Evolutionary conservation across 1,140 invertebrate genomes (phyloP).

Genomic region (Neodiprion pinetum): DNA sequence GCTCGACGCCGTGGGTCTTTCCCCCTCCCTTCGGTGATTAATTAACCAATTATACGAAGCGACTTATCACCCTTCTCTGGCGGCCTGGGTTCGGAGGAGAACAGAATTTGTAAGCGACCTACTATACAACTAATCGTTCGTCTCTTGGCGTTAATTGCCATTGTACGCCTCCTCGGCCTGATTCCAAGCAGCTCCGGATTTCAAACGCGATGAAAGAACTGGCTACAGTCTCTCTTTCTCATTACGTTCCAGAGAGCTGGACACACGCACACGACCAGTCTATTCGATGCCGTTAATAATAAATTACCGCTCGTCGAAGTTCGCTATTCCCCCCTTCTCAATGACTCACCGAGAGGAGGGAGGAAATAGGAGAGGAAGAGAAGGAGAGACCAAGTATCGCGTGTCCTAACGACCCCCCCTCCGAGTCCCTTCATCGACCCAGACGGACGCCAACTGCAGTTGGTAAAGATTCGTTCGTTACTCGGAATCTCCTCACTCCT

Average conservation of each 20-base stretch:
- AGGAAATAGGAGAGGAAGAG: too few relatives aligned
- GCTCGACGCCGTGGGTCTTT: neutral
- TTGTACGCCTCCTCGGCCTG: neutral
- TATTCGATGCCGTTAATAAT: too few relatives aligned
- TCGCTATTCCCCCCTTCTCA: too few relatives aligned
- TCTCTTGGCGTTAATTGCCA: constrained; percentile 3
- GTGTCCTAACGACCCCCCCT: neutral
- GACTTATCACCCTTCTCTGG: neutral
- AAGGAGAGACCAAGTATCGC: neutral
- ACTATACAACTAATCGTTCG: constrained; percentile 4
- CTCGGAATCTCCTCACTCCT: neutral
- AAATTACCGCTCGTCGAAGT: too few relatives aligned
- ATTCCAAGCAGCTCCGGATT: too few relatives aligned
- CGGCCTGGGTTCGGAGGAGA: neutral
- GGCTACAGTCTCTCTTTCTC: too few relatives aligned
- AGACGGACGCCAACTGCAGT: neutral
- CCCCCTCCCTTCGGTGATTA: neutral
- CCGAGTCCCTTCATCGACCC: neutral
- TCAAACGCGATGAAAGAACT: too few relatives aligned
- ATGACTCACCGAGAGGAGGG: too few relatives aligned
- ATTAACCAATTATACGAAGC: constrained; percentile 7
- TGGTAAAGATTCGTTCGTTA: neutral
- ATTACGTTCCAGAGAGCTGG: too few relatives aligned
- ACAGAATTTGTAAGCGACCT: constrained; percentile 1
- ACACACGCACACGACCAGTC: too few relatives aligned